Percentiles rank a stretch among this genome's conserved stretches.
These are phyloP conservation scores for Falco naumanni DNA, from an alignment of 2,797 vertebrate species.

Conservation along the genomic window DNA sequence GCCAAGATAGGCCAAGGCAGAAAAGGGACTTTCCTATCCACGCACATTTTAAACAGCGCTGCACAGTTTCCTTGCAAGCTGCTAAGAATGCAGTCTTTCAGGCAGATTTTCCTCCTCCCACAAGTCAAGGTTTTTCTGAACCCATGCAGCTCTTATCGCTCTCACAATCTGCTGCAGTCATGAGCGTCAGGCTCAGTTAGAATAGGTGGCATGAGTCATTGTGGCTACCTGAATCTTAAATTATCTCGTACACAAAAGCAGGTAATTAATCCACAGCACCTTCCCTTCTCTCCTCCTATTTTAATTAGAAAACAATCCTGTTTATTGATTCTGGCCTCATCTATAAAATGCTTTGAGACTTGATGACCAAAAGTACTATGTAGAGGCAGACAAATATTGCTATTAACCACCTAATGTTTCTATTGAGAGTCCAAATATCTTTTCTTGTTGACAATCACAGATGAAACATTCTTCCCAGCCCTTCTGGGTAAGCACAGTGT, in stretches of 20 bases:
- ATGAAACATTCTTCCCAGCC: not conserved
- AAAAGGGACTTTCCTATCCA: not conserved
- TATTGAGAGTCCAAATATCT: not conserved
- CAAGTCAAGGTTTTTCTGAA: conserved; percentile 7
- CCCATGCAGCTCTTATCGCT: not conserved
- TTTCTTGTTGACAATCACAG: not conserved
- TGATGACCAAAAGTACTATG: not conserved
- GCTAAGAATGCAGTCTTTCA: conserved; percentile 43
- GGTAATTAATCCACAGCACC: not conserved
- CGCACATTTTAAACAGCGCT: not conserved
- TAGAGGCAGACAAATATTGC: not conserved
- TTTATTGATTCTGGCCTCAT: not conserved
- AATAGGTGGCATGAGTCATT: conserved; percentile 11
- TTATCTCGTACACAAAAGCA: not conserved
- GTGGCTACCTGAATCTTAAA: not conserved
- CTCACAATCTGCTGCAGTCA: conserved; percentile 34
- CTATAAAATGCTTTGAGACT: not conserved
- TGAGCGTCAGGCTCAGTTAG: not conserved
- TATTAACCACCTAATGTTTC: not conserved
- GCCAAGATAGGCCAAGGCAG: not conserved
- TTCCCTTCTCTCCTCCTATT: not conserved
- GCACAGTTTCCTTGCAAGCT: not conserved
- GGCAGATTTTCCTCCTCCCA: conserved; percentile 45
- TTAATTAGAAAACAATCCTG: conserved; percentile 29
- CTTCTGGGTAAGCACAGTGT: not conserved